These are phyloP conservation scores for Homarus americanus DNA, from an alignment of 1,140 invertebrate genomes.

Conservation along the genomic window DNA sequence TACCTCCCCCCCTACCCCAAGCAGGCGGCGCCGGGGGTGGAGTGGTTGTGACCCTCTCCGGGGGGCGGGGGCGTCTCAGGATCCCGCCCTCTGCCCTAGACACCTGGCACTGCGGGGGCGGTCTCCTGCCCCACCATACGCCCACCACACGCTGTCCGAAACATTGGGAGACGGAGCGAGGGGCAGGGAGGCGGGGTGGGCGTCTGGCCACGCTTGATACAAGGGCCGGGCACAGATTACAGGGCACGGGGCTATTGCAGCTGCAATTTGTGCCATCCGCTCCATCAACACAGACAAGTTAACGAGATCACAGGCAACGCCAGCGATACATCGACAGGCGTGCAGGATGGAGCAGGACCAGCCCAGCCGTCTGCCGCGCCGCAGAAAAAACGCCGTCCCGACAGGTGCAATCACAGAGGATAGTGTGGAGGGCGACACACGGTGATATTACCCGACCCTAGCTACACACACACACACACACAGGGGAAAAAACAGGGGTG, in stretches of 20 bases:
- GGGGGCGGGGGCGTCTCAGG: not conserved
- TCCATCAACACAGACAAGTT: constrained; percentile 73
- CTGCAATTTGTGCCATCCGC: constrained; percentile 72
- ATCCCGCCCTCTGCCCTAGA: not conserved
- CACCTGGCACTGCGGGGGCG: not conserved
- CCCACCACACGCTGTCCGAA: constrained; percentile 29
- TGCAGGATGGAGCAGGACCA: constrained; percentile 53
- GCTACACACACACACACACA: constrained; percentile 8
- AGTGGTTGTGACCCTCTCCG: not conserved
- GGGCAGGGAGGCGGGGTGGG: constrained; percentile 31
- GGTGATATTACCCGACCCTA: not conserved
- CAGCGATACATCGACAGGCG: constrained; percentile 67
- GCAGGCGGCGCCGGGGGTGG: not conserved
- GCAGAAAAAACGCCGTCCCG: constrained; percentile 30
- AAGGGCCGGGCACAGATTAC: constrained; percentile 70
- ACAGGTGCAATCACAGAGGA: constrained; percentile 25
- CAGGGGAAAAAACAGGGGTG: constrained; percentile 46
- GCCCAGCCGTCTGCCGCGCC: not conserved
- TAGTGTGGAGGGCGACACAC: constrained; percentile 31
- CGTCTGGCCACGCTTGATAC: constrained; percentile 36
- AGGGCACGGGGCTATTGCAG: constrained; percentile 71
- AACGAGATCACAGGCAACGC: constrained; percentile 72
- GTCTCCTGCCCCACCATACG: not conserved
- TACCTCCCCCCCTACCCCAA: not conserved
- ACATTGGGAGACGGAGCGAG: constrained; percentile 64